phyloP scores from a whole-genome alignment of 2,888 invertebrate species.

The Dinocampus coccinellae region DNA sequence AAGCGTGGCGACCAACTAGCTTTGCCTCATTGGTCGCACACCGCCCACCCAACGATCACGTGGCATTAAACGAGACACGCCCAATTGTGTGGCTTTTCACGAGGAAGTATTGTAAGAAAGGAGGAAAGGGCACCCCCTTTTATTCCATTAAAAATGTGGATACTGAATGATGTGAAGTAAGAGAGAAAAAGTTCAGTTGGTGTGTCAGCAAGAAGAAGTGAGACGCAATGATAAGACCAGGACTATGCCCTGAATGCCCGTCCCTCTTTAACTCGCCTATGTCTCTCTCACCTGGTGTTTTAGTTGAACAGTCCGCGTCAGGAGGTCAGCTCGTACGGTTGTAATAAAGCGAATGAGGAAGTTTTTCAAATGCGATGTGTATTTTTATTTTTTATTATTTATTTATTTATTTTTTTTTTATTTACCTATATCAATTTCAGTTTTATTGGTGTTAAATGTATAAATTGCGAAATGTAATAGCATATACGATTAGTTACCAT shows the following conservation, averaged over 20 bases:
- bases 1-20: constrained; percentile 50
- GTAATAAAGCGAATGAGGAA: constrained; percentile 5
- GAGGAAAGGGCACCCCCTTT: constrained; percentile 38
- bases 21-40: constrained; percentile 55
- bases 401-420: neutral
- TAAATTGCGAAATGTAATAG: too few relatives aligned
- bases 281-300: constrained; percentile 20
- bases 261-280: constrained; percentile 59
- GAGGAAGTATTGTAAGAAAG: constrained; percentile 27
- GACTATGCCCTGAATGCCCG: constrained; percentile 18
- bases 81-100: constrained; percentile 44
- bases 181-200: constrained; percentile 3
- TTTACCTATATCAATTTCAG: too few relatives aligned
- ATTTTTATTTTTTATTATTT: neutral
- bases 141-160: constrained; percentile 38
- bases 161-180: neutral
- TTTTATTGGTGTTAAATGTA: too few relatives aligned
- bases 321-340: constrained; percentile 36
- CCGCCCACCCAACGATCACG: constrained; percentile 53
- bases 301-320: constrained; percentile 40
- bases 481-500: too few relatives aligned
- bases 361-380: constrained; percentile 13
- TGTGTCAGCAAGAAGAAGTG: neutral
- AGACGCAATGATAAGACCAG: constrained; percentile 4
- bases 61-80: constrained; percentile 47